Evolutionary conservation across 2,113 vertebrate species (phyloP), one percentile per base, ranked within the genome.

Genomic region (Nestor notabilis): DNA sequence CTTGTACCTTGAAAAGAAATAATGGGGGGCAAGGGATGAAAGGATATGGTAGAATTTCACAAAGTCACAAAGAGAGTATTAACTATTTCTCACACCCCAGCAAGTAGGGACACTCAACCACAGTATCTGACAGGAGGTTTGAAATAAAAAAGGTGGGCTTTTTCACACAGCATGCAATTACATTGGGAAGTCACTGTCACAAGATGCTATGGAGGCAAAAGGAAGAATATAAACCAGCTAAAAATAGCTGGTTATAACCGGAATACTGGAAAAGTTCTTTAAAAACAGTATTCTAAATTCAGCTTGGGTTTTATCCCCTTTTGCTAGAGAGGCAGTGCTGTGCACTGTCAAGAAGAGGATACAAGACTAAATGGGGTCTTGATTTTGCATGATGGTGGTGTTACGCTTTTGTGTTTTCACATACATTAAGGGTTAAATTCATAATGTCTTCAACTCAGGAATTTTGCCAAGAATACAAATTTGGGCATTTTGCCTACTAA

Each of bases 381-480:
- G n/a, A 60, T 76, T 90, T 82, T 72, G 20, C 4, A 23, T 11
- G 11, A 24, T 9, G 1, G 1, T 28, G 9, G 23, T 83, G 17
- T 29, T 52, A 11, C 25, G 37, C 14, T 64, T n/a, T 70, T 78
- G 9, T 17, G 50, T 71, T 88, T 58, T 43, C 11, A 27, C 35
- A 39, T 39, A 58, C 33, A 16, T 47, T 64, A 92, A 96, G 87
- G 68, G 84, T 88, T 94, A 91, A 91, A 86, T 53, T 69, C 82
- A 83, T 58, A 43, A 74, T 2, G 7, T 65, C 56, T 46, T 71
- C 61, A n/a, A n/a, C 23, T 72, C n/a, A 72, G 89, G 28, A 90
- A 28, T 91, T 91, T 83, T 91, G 70, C 75, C 91, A 96, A 90
- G 89, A 87, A 56, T 13, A 87, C 78, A 37, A 69, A 85, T 80